Evolutionary conservation across 2,113 vertebrate genomes (phyloP).

Genomic region (Calyptommatus sinebrachiatus): DNA sequence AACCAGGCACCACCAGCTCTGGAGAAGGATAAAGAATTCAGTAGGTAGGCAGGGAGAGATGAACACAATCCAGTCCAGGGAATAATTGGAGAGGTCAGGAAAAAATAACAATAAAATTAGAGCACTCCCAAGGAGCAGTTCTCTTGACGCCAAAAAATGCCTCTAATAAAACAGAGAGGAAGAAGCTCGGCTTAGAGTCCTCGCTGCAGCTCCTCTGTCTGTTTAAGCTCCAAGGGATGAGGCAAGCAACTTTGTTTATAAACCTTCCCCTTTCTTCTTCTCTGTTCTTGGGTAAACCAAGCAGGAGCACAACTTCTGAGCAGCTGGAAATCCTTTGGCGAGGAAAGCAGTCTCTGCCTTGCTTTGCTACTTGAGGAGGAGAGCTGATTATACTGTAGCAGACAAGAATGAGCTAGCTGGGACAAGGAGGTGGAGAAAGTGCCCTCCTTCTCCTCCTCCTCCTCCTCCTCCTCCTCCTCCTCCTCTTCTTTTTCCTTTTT

Average conservation of each 20-base stretch:
- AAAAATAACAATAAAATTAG: background rate
- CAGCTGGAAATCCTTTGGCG: background rate
- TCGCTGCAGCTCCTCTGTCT: background rate
- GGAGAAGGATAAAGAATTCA: background rate
- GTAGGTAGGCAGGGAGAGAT: background rate
- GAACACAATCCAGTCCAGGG: too few relatives aligned
- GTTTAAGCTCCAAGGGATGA: background rate
- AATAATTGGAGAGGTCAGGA: background rate
- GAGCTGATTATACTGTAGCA: background rate
- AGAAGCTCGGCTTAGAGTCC: too few relatives aligned
- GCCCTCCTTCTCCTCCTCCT: background rate
- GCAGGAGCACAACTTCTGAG: background rate
- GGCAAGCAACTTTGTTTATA: background rate
- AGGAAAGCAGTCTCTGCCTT: background rate
- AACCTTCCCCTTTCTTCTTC: background rate
- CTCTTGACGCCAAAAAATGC: background rate
- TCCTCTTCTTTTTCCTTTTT: too few relatives aligned
- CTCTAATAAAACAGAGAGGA: too few relatives aligned
- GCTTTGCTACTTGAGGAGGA: background rate
- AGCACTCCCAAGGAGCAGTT: background rate
- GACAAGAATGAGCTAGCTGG: conserved; percentile 9
- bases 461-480: too few relatives aligned
- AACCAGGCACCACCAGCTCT: background rate
- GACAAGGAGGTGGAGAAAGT: background rate
- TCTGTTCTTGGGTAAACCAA: background rate